Conservation (phyloP, 2,113 vertebrate species). For the Gopherus flavomarginatus region DNA sequence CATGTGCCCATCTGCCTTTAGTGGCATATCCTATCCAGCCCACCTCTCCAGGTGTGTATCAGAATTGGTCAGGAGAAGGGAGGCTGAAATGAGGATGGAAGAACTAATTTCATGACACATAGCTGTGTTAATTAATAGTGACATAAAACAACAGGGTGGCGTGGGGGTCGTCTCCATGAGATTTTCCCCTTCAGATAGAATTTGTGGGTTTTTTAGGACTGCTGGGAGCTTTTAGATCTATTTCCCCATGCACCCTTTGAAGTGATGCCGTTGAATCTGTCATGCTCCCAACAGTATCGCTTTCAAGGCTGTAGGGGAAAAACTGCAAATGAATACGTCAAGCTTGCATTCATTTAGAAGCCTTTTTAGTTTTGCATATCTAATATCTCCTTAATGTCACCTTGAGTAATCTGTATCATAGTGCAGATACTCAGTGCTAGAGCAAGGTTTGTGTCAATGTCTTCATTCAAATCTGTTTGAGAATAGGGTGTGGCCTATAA, state of each 20-base stretch:
- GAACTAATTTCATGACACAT: background rate
- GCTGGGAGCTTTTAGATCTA: background rate
- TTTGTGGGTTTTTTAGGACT: background rate
- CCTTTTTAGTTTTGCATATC: background rate
- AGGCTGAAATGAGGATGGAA: background rate
- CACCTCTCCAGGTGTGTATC: background rate
- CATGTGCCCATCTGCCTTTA: background rate
- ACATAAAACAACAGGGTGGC: background rate
- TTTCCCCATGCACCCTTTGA: background rate
- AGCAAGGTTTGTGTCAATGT: background rate
- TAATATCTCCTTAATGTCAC: constrained; percentile 10
- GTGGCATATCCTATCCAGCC: background rate
- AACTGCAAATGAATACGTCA: background rate
- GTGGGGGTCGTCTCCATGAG: background rate
- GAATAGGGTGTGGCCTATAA: background rate
- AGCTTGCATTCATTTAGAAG: background rate
- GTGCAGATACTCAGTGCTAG: background rate
- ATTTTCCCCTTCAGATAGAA: background rate
- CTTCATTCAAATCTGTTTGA: background rate
- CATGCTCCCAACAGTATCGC: background rate
- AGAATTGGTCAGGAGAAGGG: background rate
- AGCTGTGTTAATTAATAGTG: background rate
- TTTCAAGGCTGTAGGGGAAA: background rate
- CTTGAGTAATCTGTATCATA: background rate
- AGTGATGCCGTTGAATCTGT: background rate